Percentiles rank a stretch among this genome's conserved stretches.
Evolutionary conservation across 2,888 invertebrate species (phyloP).

Genomic region (Terebella lapidaria): DNA sequence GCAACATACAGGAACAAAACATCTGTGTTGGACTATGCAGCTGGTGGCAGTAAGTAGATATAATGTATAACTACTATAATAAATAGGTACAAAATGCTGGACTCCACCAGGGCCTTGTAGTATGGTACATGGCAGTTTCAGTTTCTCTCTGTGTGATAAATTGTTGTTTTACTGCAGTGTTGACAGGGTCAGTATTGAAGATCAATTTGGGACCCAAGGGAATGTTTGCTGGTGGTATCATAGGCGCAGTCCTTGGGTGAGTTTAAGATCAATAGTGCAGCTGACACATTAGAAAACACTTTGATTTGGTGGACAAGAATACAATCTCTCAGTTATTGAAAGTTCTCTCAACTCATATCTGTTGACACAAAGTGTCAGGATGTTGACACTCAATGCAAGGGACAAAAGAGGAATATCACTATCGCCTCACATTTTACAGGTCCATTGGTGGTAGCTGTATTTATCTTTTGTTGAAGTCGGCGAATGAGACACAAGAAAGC

Average conservation of each 20-base stretch:
- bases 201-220: not conserved
- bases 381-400: no score
- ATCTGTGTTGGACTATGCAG: not conserved
- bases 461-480: not conserved
- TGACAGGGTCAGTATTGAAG: not conserved
- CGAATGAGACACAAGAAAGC: not conserved
- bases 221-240: not conserved
- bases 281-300: no score
- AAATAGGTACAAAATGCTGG: no score
- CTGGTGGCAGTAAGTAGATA: not conserved
- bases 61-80: not conserved
- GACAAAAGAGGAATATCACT: no score
- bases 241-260: not conserved
- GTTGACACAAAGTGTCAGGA: no score
- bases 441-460: not conserved
- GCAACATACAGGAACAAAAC: constrained; percentile 2
- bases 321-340: no score
- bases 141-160: not conserved
- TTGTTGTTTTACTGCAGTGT: not conserved
- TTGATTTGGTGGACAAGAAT: no score
- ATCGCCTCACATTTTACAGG: not conserved
- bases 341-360: no score
- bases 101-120: no score
- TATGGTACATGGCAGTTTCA: not conserved
- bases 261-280: not conserved